Base-by-base conservation (phyloP, 1,140 invertebrate genomes). In the Orchesella cincta region DNA sequence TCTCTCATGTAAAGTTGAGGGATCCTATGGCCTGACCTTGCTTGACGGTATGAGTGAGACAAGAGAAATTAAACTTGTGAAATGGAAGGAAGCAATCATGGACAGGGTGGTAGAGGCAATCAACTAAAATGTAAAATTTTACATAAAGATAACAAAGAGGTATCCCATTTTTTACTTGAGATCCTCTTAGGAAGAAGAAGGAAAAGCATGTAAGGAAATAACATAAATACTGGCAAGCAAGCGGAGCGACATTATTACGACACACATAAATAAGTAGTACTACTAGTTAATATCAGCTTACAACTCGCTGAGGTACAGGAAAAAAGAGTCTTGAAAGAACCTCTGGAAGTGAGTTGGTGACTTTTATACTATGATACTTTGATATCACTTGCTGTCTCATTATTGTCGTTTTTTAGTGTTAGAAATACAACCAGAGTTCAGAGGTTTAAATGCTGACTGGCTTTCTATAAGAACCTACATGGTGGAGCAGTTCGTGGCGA, bases 161-260 rank as follows among this genome's bases (percentile, higher is more conserved):
- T 57, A 23, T 57, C 23, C 14, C 52, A 23, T 57, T 57, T 57
- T 23, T 57, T 57, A 57, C 12, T 12, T 18, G 23, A 14, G 23
- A 57, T n/a, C 23, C 52, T 57, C 52, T 57, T 12, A 26, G 52
- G 23, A 23, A 57, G 23, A 57, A 57, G 23, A 5, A 57, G 52
- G 23, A 57, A 57, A 57, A 46, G 39, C 8, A 57, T 62, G 16
- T 28, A 28, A 67, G 62, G 62, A 67, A 67, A 67, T 67, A 67
- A 67, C 62, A 67, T 67, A 67, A 67, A 67, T 67, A 67, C 26
- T 67, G 62, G 31, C 2, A n/a, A 67, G 62, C 62, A 67, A 67
- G 62, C 62, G 8, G 14, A 67, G 28, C 62, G 62, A 67, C 26
- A 67, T 67, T 67, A 67, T 67, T 67, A 67, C 62, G 62, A 67